Conservation (phyloP, 1,140 invertebrate genomes). For the Chlorops oryzae region DNA sequence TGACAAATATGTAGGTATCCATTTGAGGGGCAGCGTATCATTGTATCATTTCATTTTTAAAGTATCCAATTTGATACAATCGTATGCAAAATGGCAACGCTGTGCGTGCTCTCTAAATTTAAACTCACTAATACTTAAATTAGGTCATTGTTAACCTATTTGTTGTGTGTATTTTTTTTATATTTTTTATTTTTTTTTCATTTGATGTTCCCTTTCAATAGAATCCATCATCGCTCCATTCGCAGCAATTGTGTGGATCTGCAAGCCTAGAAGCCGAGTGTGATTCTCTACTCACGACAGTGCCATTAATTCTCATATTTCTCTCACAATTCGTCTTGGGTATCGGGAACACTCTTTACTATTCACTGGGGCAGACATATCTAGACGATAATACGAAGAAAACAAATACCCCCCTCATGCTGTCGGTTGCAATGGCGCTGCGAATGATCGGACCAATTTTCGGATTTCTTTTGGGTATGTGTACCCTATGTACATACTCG, state of each 20-base stretch:
- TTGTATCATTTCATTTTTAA: too few relatives aligned
- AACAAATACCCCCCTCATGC: slow-evolving; percentile 58
- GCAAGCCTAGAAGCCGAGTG: slow-evolving; percentile 39
- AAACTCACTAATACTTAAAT: too few relatives aligned
- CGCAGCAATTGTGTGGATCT: slow-evolving; percentile 31
- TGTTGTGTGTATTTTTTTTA: background rate
- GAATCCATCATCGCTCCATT: slow-evolving; percentile 3
- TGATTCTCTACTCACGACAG: slow-evolving; percentile 49
- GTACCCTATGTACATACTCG: background rate
- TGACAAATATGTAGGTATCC: too few relatives aligned
- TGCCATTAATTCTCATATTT: slow-evolving; percentile 60
- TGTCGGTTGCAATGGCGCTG: slow-evolving; percentile 46
- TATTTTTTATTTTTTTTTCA: background rate
- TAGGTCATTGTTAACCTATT: background rate
- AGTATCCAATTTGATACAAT: too few relatives aligned
- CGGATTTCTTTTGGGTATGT: slow-evolving; percentile 39
- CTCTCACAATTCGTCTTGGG: slow-evolving; percentile 64
- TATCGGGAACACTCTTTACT: slow-evolving; percentile 63
- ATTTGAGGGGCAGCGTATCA: too few relatives aligned
- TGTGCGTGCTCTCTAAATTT: too few relatives aligned
- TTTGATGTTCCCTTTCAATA: background rate
- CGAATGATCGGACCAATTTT: slow-evolving; percentile 44
- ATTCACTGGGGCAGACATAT: slow-evolving; percentile 62
- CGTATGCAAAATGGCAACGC: too few relatives aligned
- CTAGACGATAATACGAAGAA: slow-evolving; percentile 66